Evolutionary conservation across 2,888 invertebrate species (phyloP).

Genomic region (Pseudolycoriella hygida): DNA sequence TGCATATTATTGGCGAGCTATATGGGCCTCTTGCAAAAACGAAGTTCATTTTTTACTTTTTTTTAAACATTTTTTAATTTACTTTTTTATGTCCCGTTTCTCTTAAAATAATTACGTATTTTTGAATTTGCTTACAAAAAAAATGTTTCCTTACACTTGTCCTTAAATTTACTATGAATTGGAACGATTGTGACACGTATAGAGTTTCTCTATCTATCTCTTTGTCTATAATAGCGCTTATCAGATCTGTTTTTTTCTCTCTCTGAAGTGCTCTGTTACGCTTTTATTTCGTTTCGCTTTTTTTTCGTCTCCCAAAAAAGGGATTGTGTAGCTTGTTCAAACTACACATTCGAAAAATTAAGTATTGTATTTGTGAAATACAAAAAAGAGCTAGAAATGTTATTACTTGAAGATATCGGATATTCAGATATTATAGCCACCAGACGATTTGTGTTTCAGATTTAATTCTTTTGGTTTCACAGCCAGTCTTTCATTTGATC

Average conservation of each 20-base stretch:
- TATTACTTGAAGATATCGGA: too few species aligned
- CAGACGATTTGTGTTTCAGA: too few species aligned
- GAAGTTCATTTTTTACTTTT: slow-evolving; percentile 17
- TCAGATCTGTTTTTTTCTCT: slow-evolving; percentile 4
- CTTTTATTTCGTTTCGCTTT: neutral
- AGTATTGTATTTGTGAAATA: too few species aligned
- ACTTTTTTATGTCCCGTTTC: slow-evolving; percentile 7
- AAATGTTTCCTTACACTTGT: slow-evolving; percentile 1
- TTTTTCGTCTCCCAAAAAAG: neutral
- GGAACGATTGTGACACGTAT: slow-evolving; percentile 12
- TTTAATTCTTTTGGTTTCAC: too few species aligned
- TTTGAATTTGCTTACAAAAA: slow-evolving; percentile 8
- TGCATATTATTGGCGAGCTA: slow-evolving; percentile 28
- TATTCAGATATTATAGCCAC: too few species aligned
- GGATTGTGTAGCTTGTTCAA: neutral
- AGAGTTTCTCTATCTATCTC: slow-evolving; percentile 1
- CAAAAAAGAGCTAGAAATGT: too few species aligned
- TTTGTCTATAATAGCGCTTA: neutral
- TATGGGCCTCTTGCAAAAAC: slow-evolving; percentile 35
- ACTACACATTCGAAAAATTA: neutral
- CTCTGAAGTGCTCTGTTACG: slow-evolving; percentile 5
- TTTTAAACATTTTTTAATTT: slow-evolving; percentile 9
- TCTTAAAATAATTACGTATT: slow-evolving; percentile 7
- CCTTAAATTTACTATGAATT: slow-evolving; percentile 9
- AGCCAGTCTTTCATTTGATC: neutral